A percentile compares a stretch with the other conserved stretches of the same genome.
Evolutionary conservation across 2,888 invertebrate genomes (phyloP).

Genomic region (Drosophila algonquin): DNA sequence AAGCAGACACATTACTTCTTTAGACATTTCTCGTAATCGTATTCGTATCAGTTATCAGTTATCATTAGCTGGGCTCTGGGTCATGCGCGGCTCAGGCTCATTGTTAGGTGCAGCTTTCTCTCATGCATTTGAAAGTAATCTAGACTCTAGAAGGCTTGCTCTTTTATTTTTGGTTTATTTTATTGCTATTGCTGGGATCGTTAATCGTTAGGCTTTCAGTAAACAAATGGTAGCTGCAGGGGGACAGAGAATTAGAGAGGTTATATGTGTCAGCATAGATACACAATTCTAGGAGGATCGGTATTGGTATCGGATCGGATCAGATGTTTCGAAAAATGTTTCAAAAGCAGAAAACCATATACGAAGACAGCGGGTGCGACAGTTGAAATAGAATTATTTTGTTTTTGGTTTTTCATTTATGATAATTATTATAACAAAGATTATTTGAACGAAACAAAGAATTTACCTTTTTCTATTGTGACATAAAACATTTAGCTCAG

Average conservation of each 20-base stretch:
- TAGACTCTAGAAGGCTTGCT: constrained; percentile 80
- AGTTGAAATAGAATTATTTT: constrained; percentile 65
- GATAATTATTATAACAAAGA: constrained; percentile 32
- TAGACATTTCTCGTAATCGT: neutral
- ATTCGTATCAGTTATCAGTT: neutral
- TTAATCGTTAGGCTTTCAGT: neutral
- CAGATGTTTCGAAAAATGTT: constrained; percentile 41
- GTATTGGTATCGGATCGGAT: neutral
- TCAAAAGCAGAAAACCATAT: constrained; percentile 46
- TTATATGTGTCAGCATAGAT: constrained; percentile 63
- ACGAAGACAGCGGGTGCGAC: constrained; percentile 32
- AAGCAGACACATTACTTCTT: neutral
- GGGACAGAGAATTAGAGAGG: constrained; percentile 11
- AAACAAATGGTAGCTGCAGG: neutral
- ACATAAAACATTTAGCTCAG: constrained; percentile 69
- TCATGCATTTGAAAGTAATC: constrained; percentile 69
- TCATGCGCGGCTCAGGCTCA: constrained; percentile 27
- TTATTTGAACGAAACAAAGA: constrained; percentile 41
- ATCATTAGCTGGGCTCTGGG: constrained; percentile 10
- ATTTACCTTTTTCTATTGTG: constrained; percentile 69
- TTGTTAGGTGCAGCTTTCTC: constrained; percentile 34
- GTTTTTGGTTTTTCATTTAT: neutral
- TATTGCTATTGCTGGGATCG: constrained; percentile 6
- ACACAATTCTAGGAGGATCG: neutral
- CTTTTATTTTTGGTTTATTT: constrained; percentile 28